These are phyloP conservation scores for Panonychus citri DNA, from an alignment of 1,140 invertebrate genomes.

Conservation along the genomic window DNA sequence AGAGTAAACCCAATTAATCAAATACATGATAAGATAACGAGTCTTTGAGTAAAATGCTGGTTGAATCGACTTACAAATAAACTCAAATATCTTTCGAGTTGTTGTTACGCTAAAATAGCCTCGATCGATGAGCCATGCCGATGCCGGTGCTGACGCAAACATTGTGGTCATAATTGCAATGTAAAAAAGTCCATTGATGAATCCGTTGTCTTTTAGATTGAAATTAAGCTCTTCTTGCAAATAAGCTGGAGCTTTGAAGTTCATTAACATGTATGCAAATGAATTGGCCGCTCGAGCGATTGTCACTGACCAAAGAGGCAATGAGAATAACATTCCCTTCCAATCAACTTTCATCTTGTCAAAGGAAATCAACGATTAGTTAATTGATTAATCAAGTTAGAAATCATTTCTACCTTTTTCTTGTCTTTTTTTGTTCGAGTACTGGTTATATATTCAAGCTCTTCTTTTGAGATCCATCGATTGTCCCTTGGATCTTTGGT, in stretches of 20 bases:
- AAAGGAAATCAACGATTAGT: no score
- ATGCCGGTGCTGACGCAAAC: neutral
- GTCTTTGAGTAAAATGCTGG: no score
- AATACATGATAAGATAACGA: no score
- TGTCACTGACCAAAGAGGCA: conserved; percentile 27
- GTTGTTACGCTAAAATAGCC: conserved; percentile 8
- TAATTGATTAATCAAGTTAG: no score
- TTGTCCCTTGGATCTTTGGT: conserved; percentile 6
- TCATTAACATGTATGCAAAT: conserved; percentile 17
- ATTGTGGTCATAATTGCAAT: neutral
- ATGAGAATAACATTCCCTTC: conserved; percentile 24
- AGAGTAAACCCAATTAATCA: no score
- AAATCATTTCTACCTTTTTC: no score
- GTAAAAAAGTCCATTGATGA: neutral
- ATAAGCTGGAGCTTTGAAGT: conserved; percentile 10
- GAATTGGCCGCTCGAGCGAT: conserved; percentile 29
- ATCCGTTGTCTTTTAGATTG: conserved; percentile 8
- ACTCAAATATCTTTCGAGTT: conserved; percentile 15
- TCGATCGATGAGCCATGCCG: neutral
- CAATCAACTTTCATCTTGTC: conserved; percentile 9
- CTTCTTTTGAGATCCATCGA: neutral
- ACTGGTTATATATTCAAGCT: neutral
- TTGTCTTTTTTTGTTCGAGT: no score
- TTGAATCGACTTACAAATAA: conserved; percentile 12
- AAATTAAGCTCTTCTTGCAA: conserved; percentile 10